Evolutionary conservation across 2,797 vertebrate species (phyloP).

Genomic region (Parauchenoglanis punctatus): DNA sequence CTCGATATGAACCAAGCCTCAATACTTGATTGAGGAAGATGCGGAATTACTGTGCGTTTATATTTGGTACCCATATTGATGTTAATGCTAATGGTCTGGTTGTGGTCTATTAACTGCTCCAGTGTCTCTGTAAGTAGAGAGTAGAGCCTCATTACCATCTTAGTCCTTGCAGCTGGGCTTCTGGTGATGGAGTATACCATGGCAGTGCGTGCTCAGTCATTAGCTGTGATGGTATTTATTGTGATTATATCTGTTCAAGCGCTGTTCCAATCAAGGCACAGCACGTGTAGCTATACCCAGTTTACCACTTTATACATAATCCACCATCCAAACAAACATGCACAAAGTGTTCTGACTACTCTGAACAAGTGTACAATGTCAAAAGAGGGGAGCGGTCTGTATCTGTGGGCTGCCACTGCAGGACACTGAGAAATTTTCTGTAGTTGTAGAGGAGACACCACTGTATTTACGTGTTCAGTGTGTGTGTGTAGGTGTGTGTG

Average conservation of each 20-base stretch:
- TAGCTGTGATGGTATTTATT: conserved; percentile 36
- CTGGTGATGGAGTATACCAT: not conserved
- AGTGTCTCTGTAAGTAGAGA: conserved; percentile 13
- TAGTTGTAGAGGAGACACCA: conserved; percentile 24
- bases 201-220: conserved; percentile 37
- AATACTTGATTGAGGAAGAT: not conserved
- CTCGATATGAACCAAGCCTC: not conserved
- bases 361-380: not conserved
- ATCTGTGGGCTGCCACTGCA: not conserved
- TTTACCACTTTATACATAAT: not conserved
- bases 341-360: not conserved
- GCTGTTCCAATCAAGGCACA: conserved; percentile 24
- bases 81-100: conserved; percentile 20
- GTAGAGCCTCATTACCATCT: conserved; percentile 38
- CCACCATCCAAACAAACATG: not conserved
- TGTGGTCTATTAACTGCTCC: conserved; percentile 18
- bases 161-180: conserved; percentile 21
- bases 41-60: not conserved
- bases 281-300: not conserved
- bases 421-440: not conserved
- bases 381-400: not conserved
- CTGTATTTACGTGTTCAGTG: conserved; percentile 28
- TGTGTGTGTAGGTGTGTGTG: not conserved
- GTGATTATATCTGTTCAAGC: conserved; percentile 21
- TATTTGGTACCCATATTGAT: not conserved